These are phyloP conservation scores for Xestia c-nigrum DNA, from an alignment of 2,888 invertebrate species.

Conservation along the genomic window DNA sequence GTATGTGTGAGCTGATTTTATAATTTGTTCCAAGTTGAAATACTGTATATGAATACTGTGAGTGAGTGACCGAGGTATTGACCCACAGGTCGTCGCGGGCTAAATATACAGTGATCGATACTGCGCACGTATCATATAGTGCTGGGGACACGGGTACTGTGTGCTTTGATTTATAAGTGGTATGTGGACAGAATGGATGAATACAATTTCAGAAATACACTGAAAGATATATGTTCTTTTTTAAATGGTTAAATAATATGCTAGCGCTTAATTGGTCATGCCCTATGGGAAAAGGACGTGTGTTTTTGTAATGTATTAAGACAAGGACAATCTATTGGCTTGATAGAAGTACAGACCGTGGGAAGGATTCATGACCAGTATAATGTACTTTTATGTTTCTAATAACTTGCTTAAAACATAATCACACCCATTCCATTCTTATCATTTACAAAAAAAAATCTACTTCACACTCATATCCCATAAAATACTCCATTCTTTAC, in stretches of 20 bases:
- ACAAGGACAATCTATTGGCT: too few species aligned
- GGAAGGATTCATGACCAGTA: too few species aligned
- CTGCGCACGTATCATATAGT: background rate
- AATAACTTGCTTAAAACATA: background rate
- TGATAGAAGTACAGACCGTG: too few species aligned
- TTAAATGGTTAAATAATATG: background rate
- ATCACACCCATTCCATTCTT: background rate
- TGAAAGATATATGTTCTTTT: background rate
- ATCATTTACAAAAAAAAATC: too few species aligned
- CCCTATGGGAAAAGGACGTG: background rate
- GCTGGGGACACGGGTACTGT: background rate
- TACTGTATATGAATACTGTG: background rate
- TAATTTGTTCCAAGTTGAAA: background rate
- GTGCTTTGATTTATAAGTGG: background rate
- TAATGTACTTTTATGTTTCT: too few species aligned
- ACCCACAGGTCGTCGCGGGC: background rate
- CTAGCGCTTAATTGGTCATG: background rate
- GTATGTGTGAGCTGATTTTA: background rate
- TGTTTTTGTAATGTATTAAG: background rate
- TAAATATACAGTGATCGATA: conserved; percentile 19
- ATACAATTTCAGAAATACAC: background rate
- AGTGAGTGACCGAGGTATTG: conserved; percentile 3
- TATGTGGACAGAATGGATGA: background rate
- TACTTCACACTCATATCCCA: background rate
- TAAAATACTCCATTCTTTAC: conserved; percentile 5